Percentiles rank a stretch among this genome's conserved stretches.
These are phyloP conservation scores for Macropodus opercularis DNA, from an alignment of 2,797 vertebrate species.

Conservation along the genomic window DNA sequence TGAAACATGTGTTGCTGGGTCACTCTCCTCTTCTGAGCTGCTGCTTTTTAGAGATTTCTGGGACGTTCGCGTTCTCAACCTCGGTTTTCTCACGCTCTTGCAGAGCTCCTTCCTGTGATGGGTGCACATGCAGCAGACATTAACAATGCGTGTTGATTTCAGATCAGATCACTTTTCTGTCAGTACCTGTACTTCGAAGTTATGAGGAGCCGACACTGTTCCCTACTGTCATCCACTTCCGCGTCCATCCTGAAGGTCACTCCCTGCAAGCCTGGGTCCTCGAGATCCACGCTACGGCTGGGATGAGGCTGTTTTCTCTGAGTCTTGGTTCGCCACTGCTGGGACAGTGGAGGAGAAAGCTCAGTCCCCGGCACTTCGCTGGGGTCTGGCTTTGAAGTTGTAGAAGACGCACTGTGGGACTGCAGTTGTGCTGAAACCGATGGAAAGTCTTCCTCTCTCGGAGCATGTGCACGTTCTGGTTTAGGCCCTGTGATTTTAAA, in stretches of 20 bases:
- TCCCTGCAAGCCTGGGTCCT: conserved; percentile 85
- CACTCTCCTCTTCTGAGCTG: conserved; percentile 83
- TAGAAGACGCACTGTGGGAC: not conserved
- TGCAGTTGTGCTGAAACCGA: not conserved
- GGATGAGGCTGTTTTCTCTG: conserved; percentile 85
- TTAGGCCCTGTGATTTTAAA: not conserved
- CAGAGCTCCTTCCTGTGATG: conserved; percentile 60
- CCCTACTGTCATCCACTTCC: conserved; percentile 60
- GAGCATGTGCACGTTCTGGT: not conserved
- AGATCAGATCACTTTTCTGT: not conserved
- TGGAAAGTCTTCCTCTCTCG: not conserved
- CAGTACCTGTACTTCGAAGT: conserved; percentile 82
- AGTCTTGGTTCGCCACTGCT: conserved; percentile 58
- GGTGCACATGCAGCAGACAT: conserved; percentile 1
- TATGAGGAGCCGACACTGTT: conserved; percentile 82
- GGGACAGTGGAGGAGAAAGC: not conserved
- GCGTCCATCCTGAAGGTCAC: conserved; percentile 86
- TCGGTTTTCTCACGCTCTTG: conserved; percentile 61
- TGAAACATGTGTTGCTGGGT: conserved; percentile 36
- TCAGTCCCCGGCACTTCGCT: conserved; percentile 9
- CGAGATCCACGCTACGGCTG: conserved; percentile 75
- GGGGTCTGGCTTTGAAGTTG: conserved; percentile 18
- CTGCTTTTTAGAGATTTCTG: conserved; percentile 70
- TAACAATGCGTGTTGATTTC: not conserved
- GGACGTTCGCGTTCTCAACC: conserved; percentile 44